phyloP scores from a whole-genome alignment of 2,113 vertebrate genomes.

The Psophia crepitans region DNA sequence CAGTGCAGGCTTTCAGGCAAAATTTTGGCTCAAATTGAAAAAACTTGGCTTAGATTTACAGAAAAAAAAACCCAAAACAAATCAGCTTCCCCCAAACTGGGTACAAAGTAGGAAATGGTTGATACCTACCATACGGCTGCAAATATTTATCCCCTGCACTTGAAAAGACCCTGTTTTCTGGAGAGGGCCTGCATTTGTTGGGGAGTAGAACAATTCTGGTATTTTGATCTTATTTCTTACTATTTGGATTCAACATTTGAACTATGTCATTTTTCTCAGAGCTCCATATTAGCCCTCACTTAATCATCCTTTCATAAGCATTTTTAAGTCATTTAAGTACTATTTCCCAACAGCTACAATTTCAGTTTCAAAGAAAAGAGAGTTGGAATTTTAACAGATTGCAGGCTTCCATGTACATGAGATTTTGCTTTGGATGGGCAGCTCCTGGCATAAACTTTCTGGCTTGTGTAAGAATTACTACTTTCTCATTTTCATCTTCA shows the following conservation, averaged over 20 bases:
- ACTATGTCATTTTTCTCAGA: background rate
- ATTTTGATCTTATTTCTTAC: background rate
- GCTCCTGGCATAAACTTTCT: background rate
- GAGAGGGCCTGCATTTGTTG: accelerated
- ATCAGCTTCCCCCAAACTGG: background rate
- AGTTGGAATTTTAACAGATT: background rate
- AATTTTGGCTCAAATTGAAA: background rate
- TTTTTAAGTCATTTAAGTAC: background rate
- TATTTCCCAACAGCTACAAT: background rate
- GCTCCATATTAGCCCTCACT: background rate
- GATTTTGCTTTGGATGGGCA: background rate
- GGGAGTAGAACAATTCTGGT: background rate
- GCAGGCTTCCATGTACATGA: background rate
- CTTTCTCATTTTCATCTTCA: background rate
- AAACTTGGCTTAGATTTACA: background rate
- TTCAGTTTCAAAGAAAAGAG: background rate
- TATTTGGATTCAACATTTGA: background rate
- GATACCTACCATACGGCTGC: background rate
- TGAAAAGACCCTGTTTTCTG: background rate
- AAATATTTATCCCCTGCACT: background rate
- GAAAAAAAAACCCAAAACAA: background rate
- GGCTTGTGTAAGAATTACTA: background rate
- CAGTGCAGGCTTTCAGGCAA: background rate
- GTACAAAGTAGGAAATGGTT: background rate
- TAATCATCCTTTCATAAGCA: background rate